These are phyloP conservation scores for Tribolium castaneum DNA, from an alignment of 1,140 invertebrate species.

Conservation along the genomic window DNA sequence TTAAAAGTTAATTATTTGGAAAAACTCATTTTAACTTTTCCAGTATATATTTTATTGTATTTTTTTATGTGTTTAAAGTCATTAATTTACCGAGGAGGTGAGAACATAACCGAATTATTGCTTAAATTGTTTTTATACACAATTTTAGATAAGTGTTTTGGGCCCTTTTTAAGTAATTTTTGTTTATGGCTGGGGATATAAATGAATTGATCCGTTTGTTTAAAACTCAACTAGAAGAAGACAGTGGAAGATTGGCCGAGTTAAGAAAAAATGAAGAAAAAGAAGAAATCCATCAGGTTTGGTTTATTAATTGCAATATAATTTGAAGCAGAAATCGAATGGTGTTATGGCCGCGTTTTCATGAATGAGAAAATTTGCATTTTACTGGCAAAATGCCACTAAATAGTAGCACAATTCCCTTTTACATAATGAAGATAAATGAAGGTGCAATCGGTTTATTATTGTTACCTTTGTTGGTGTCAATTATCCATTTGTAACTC, in stretches of 20 bases:
- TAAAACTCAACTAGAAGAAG: constrained; percentile 40
- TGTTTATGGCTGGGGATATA: constrained; percentile 44
- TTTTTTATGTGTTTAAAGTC: too few relatives aligned
- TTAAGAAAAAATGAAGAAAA: neutral
- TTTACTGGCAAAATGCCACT: neutral
- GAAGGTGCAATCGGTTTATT: neutral
- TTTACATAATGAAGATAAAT: neutral
- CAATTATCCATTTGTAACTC: neutral
- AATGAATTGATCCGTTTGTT: constrained; percentile 44
- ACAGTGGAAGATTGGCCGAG: constrained; percentile 39
- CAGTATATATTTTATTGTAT: too few relatives aligned
- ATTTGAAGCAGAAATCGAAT: too few relatives aligned
- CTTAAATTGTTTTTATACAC: neutral
- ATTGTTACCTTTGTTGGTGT: neutral
- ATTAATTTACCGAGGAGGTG: too few relatives aligned
- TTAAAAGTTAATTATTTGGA: too few relatives aligned
- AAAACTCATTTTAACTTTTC: too few relatives aligned
- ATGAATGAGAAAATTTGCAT: neutral
- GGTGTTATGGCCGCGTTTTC: neutral
- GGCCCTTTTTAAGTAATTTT: neutral
- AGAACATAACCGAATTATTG: too few relatives aligned
- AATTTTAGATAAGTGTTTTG: neutral
- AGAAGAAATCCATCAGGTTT: neutral
- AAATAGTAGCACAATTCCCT: neutral
- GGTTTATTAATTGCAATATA: too few relatives aligned